Evolutionary conservation across 2,113 vertebrate species (phyloP), one percentile per base, ranked within the genome.

Genomic region (Amphiprion percula): DNA sequence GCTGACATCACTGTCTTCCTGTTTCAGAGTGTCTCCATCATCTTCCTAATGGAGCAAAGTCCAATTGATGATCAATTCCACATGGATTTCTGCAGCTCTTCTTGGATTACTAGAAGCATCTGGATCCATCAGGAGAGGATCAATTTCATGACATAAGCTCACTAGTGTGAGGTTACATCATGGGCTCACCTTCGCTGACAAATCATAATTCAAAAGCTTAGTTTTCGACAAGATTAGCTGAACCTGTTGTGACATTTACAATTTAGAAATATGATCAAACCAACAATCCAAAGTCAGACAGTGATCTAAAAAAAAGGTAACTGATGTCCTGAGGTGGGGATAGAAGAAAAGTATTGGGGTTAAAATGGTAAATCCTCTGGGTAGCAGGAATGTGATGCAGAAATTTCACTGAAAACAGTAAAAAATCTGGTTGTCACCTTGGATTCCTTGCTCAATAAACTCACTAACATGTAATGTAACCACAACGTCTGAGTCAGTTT

Each of bases 11-110:
- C n/a, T 0, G 2, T 56, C 52, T 17, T 84, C 49, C 30, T 46
- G 50, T 77, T 76, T 66, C 77, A 69, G 23, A 47, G 54, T 26
- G 21, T 41, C n/a, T 68, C 65, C 8, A 0, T 12, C 11, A 17
- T 49, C 15, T 30, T 14, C 56, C 26, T 24, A 14, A 47, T 16
- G 56, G 30, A 33, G 50, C 19, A 26, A 3, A 58, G 53, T 73
- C 39, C 39, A 62, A 64, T 74, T 60, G 82, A 60, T 72, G 67
- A 85, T 80, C 59, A 11, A 83, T 77, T 10, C 56, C 41, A 54
- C n/a, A 66, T 71, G 49, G 24, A 47, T 47, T 30, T 17, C 19
- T 41, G 16, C 55, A 21, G 54, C 44, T 23, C 21, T 1, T 46
- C 68, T 82, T 63, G 12, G 55, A 59, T 85, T 74, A 74, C 75